Conservation (phyloP, 2,888 invertebrate species). For the Gandaritis pyraliata region DNA sequence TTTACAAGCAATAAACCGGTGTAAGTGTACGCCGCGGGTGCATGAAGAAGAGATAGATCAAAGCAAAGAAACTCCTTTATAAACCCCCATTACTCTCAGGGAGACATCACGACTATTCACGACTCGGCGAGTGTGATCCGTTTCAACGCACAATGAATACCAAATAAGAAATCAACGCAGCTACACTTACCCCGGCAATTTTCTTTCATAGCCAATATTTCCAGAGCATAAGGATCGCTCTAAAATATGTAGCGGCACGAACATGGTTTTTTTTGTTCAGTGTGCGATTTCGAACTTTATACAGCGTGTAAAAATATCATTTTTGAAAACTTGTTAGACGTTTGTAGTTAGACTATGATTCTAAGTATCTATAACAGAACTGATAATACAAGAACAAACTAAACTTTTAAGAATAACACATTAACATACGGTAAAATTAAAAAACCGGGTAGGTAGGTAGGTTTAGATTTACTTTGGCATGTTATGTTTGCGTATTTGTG, state of each 20-base stretch:
- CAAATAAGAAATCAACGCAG: constrained; percentile 79
- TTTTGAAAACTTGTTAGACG: background rate
- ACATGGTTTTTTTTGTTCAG: constrained; percentile 76
- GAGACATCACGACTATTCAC: constrained; percentile 58
- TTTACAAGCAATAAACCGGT: constrained; percentile 41
- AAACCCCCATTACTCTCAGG: constrained; percentile 44
- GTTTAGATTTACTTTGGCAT: background rate
- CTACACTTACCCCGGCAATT: constrained; percentile 76
- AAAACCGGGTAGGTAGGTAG: too few species aligned
- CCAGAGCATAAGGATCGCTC: constrained; percentile 60
- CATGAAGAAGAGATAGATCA: constrained; percentile 42
- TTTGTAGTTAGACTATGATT: too few species aligned
- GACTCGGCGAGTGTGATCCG: constrained; percentile 64
- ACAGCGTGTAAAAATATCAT: constrained; percentile 48
- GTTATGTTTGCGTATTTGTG: background rate
- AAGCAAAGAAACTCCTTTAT: constrained; percentile 41
- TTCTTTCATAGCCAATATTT: constrained; percentile 77
- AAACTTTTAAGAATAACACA: too few species aligned
- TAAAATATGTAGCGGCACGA: constrained; percentile 72
- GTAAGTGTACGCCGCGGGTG: constrained; percentile 30
- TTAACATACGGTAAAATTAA: too few species aligned
- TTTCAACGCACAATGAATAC: constrained; percentile 79
- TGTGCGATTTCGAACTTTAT: constrained; percentile 75
- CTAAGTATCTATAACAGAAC: too few species aligned
- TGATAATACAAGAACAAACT: too few species aligned